Percentiles rank a stretch among this genome's conserved stretches.
phyloP scores from a whole-genome alignment of 2,113 vertebrate species.

The Megaceryle torquata region DNA sequence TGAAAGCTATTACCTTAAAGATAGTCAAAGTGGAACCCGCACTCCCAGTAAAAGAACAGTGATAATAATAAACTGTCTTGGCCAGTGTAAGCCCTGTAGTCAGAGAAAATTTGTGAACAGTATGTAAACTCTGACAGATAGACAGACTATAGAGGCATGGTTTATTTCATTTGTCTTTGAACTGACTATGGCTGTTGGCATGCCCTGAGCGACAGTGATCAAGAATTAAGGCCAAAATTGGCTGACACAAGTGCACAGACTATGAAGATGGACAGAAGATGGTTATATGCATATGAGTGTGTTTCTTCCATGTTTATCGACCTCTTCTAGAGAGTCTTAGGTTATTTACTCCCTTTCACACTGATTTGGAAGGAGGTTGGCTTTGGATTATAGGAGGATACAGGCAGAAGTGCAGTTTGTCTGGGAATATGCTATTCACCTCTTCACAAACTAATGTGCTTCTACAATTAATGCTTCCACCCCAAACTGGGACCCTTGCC shows the following conservation, averaged over 20 bases:
- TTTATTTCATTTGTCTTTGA: not conserved
- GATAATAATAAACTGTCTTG: not conserved
- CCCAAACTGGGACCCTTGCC: not conserved
- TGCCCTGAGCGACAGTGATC: not conserved
- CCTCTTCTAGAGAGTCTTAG: not conserved
- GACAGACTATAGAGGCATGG: not conserved
- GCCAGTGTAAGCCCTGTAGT: not conserved
- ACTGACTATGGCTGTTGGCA: not conserved
- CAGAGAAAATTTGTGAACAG: rapidly evolving
- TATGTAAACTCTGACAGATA: not conserved
- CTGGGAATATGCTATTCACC: not conserved
- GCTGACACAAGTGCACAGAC: not conserved
- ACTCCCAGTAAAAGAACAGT: not conserved
- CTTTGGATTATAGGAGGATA: not conserved
- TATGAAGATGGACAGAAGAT: not conserved
- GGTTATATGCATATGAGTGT: not conserved
- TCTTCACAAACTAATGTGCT: not conserved
- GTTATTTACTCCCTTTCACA: not conserved
- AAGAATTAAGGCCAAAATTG: not conserved
- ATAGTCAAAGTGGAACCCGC: not conserved
- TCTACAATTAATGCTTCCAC: not conserved
- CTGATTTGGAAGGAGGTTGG: not conserved
- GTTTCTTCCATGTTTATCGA: not conserved
- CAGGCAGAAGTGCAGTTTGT: not conserved
- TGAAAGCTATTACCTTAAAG: not conserved